Conservation (phyloP, 1,140 invertebrate genomes). For the Pogonognathellus flavescens region DNA sequence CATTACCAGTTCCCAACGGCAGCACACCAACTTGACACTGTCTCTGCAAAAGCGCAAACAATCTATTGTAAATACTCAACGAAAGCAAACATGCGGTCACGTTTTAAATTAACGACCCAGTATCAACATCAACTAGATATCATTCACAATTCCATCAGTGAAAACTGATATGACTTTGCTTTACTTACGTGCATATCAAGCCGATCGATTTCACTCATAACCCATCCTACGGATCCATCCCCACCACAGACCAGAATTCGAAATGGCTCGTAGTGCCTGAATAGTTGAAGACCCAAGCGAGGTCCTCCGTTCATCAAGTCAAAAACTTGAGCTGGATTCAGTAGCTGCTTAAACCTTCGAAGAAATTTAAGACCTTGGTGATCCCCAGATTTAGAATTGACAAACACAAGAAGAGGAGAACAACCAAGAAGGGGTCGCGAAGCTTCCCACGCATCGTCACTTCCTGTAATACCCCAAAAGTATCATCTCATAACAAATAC, state of each 20-base stretch:
- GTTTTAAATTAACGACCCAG: constrained; percentile 24
- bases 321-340: constrained; percentile 98
- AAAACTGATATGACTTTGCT: not conserved
- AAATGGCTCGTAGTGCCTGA: constrained; percentile 92
- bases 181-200: constrained; percentile 90
- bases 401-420: constrained; percentile 92
- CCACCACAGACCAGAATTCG: constrained; percentile 93
- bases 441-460: constrained; percentile 92
- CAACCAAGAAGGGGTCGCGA: constrained; percentile 77
- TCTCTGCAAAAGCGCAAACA: constrained; percentile 74
- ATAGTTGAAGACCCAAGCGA: constrained; percentile 87
- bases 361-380: constrained; percentile 98
- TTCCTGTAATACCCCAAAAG: constrained; percentile 70
- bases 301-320: constrained; percentile 91
- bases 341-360: constrained; percentile 92
- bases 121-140: not conserved
- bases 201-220: constrained; percentile 91
- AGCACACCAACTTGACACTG: constrained; percentile 93
- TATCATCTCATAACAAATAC: not conserved
- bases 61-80: constrained; percentile 23
- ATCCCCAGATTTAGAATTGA: constrained; percentile 97
- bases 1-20: constrained; percentile 95
- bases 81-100: constrained; percentile 3
- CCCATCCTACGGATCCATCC: constrained; percentile 94
- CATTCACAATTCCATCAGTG: not conserved